Percentiles rank a stretch among this genome's conserved stretches.
phyloP scores from a whole-genome alignment of 2,888 invertebrate species.

The Spicauda simplicius region DNA sequence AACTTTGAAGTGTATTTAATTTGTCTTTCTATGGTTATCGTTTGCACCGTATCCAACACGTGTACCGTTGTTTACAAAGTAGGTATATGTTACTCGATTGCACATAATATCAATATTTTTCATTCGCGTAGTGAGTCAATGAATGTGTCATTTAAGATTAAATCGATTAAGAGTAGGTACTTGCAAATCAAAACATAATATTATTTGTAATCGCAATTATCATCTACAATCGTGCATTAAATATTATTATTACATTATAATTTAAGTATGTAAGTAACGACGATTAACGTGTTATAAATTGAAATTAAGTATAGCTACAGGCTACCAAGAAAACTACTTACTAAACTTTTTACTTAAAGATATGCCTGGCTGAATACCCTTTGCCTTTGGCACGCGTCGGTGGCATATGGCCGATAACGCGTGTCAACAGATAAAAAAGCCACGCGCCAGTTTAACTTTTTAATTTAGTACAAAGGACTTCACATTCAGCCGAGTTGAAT shows the following conservation, averaged over 20 bases:
- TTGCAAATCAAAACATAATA: not conserved
- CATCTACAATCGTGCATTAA: too few species aligned
- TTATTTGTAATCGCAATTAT: too few species aligned
- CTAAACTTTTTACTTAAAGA: conserved; percentile 6
- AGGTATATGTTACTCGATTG: not conserved
- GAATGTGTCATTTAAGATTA: not conserved
- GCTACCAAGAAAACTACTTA: too few species aligned
- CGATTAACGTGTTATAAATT: too few species aligned
- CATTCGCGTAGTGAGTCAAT: not conserved
- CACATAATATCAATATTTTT: not conserved
- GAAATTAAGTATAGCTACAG: too few species aligned
- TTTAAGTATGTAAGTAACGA: too few species aligned
- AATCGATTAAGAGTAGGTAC: too few species aligned
- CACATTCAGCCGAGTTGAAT: conserved; percentile 15
- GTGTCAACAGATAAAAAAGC: conserved; percentile 45
- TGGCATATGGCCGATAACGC: conserved; percentile 74
- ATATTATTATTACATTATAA: too few species aligned
- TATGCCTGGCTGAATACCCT: conserved; percentile 35
- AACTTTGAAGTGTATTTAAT: too few species aligned
- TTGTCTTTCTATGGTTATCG: too few species aligned
- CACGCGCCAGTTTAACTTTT: conserved; percentile 53
- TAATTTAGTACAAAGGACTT: conserved; percentile 40
- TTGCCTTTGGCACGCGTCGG: conserved; percentile 65
- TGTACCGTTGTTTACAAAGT: not conserved
- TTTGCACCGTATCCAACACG: too few species aligned